Conservation (phyloP, 1,140 invertebrate species). For the Cotesia vestalis region DNA sequence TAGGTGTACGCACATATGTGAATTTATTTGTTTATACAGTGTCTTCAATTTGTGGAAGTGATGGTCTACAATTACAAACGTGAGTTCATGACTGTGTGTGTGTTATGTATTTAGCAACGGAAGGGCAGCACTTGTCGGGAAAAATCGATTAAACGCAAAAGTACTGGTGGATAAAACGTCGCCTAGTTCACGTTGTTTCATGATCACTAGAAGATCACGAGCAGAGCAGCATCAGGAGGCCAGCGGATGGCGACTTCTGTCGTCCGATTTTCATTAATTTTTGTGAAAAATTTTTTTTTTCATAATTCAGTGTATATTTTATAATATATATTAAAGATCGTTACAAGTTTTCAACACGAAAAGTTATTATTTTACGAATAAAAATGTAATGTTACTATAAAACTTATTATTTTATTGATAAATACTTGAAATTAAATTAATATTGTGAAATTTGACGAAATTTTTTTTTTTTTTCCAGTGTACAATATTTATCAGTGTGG, state of each 20-base stretch:
- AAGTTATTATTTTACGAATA: too few relatives aligned
- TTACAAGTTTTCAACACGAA: too few relatives aligned
- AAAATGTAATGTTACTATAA: too few relatives aligned
- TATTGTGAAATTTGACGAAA: slow-evolving; percentile 1
- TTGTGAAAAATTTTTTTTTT: slow-evolving; percentile 38
- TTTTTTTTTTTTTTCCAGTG: slow-evolving; percentile 26
- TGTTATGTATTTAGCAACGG: slow-evolving; percentile 16
- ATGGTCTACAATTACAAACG: background rate
- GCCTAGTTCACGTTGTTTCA: slow-evolving; percentile 52
- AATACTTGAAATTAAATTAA: background rate
- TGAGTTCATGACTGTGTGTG: slow-evolving; percentile 4
- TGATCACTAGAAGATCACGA: slow-evolving; percentile 41
- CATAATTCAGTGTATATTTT: slow-evolving; percentile 17
- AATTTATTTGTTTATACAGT: too few relatives aligned
- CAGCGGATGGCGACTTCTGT: slow-evolving; percentile 59
- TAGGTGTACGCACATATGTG: too few relatives aligned
- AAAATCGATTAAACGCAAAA: slow-evolving; percentile 60
- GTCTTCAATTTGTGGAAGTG: background rate
- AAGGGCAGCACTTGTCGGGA: slow-evolving; percentile 38
- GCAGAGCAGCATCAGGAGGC: slow-evolving; percentile 43
- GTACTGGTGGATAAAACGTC: slow-evolving; percentile 48
- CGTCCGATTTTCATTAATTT: slow-evolving; percentile 48
- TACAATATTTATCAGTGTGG: slow-evolving; percentile 21
- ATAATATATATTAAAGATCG: too few relatives aligned
- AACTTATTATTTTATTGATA: background rate